Percentiles rank a stretch among this genome's conserved stretches.
phyloP scores from a whole-genome alignment of 1,140 invertebrate genomes.

The Pemphigus obesinymphae region DNA sequence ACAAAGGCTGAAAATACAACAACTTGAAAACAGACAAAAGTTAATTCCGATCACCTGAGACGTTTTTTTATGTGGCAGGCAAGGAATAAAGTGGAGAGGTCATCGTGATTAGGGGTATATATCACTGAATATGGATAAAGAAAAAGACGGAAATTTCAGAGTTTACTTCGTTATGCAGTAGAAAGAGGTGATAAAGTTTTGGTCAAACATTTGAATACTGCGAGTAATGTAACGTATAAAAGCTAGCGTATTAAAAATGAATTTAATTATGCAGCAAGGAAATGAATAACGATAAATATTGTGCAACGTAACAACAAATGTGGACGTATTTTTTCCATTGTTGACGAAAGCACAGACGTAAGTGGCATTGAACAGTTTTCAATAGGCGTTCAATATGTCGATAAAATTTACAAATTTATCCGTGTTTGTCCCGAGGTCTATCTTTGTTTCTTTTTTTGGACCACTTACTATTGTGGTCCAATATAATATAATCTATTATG shows the following conservation, averaged over 20 bases:
- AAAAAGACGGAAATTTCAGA: slow-evolving; percentile 14
- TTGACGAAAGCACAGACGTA: not conserved
- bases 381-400: too few relatives aligned
- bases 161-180: not conserved
- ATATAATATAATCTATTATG: too few relatives aligned
- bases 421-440: too few relatives aligned
- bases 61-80: too few relatives aligned
- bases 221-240: not conserved
- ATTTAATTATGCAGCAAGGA: too few relatives aligned
- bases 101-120: not conserved
- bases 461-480: too few relatives aligned
- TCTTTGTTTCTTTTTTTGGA: too few relatives aligned
- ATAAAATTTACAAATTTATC: too few relatives aligned
- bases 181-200: not conserved
- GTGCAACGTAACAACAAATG: not conserved
- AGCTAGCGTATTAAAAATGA: not conserved
- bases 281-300: too few relatives aligned
- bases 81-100: not conserved
- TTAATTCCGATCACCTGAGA: too few relatives aligned
- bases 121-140: not conserved
- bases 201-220: not conserved
- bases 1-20: not conserved
- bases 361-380: slow-evolving; percentile 13
- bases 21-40: too few relatives aligned
- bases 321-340: not conserved